Conservation (phyloP, 1,140 invertebrate genomes). For the Drosophila takahashii region DNA sequence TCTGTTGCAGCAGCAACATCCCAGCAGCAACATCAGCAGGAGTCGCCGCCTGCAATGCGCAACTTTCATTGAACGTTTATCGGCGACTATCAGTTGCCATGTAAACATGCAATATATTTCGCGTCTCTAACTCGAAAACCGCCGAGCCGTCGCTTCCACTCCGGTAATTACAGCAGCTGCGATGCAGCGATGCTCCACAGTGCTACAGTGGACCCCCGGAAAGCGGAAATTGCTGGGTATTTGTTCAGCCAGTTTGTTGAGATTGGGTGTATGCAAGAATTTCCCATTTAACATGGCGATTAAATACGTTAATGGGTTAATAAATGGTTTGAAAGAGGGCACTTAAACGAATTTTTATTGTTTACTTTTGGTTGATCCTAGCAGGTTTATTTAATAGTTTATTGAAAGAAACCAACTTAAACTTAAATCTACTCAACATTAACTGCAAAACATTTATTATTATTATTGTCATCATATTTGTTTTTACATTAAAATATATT, state of each 20-base stretch:
- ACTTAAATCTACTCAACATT: too few relatives aligned
- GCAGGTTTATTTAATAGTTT: neutral
- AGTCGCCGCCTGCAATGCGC: conserved; percentile 29
- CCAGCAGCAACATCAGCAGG: neutral
- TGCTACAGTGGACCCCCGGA: conserved; percentile 32
- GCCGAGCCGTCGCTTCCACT: conserved; percentile 16
- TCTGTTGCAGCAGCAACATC: conserved; percentile 15
- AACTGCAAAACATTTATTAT: too few relatives aligned
- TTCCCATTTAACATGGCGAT: neutral
- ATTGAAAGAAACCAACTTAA: too few relatives aligned
- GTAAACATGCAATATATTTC: conserved; percentile 83
- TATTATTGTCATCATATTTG: neutral
- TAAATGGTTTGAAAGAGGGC: conserved; percentile 4
- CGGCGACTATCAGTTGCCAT: conserved; percentile 79
- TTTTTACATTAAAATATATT: too few relatives aligned
- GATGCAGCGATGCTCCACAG: conserved; percentile 43
- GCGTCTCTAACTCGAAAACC: conserved; percentile 58
- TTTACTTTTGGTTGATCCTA: neutral
- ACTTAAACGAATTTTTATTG: too few relatives aligned
- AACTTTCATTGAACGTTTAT: conserved; percentile 82
- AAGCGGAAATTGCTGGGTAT: conserved; percentile 20
- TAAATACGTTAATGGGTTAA: conserved; percentile 22
- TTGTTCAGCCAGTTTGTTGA: neutral
- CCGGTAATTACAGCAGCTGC: conserved; percentile 50
- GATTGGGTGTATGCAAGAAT: neutral